phyloP scores from a whole-genome alignment of 2,113 vertebrate genomes.

The Cochlearius cochlearius region DNA sequence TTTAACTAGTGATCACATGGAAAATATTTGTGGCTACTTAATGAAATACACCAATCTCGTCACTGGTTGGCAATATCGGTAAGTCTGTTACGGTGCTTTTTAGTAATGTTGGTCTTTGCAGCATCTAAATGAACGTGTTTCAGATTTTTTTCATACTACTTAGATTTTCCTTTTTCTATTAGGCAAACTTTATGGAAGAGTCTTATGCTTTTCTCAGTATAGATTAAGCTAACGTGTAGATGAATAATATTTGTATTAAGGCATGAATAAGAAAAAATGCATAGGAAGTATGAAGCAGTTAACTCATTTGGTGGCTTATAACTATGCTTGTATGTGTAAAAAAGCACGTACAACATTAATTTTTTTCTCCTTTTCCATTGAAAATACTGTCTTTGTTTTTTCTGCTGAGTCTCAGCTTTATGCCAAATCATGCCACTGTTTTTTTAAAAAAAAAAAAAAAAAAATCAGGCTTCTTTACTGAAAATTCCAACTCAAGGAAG shows the following conservation, averaged over 20 bases:
- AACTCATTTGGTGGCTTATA: not conserved
- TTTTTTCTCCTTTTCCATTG: not conserved
- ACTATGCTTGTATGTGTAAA: not conserved
- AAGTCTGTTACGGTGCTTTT: conserved; percentile 45
- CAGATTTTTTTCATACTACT: not conserved
- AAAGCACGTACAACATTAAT: not conserved
- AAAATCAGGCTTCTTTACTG: not conserved
- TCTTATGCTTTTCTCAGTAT: not conserved
- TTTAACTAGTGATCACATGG: conserved; percentile 91
- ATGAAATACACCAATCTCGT: conserved; percentile 99
- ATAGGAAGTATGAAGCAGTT: not conserved
- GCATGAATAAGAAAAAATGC: not conserved
- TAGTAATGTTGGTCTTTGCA: not conserved
- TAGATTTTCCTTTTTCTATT: not conserved
- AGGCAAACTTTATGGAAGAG: not conserved
- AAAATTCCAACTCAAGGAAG: not conserved
- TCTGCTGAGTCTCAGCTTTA: not conserved
- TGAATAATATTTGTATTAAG: not conserved
- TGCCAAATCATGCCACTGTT: not conserved
- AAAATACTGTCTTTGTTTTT: not conserved
- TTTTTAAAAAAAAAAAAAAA: not conserved
- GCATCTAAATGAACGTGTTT: not conserved
- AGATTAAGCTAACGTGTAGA: not conserved
- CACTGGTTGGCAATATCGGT: conserved; percentile 98
- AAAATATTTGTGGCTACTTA: conserved; percentile 93